A percentile compares a stretch with the other conserved stretches of the same genome.
phyloP scores from a whole-genome alignment of 2,797 vertebrate species.

The Botia kubotai region DNA sequence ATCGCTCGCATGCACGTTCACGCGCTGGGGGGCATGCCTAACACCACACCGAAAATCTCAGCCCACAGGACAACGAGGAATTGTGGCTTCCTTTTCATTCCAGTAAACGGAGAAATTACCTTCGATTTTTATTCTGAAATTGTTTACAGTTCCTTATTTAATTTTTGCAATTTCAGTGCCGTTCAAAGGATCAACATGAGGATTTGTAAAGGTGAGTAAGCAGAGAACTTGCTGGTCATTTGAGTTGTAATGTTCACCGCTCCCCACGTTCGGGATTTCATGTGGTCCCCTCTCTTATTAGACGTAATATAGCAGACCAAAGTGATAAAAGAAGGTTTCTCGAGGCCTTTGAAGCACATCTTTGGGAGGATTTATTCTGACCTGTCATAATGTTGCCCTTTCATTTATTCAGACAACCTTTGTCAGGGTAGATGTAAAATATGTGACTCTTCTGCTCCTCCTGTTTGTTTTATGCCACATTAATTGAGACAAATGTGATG shows the following conservation, averaged over 20 bases:
- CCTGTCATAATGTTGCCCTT: slow-evolving; percentile 42
- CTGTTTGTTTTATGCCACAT: slow-evolving; percentile 22
- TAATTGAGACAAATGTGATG: not conserved
- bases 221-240: not conserved
- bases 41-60: slow-evolving; percentile 4
- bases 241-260: slow-evolving; percentile 14
- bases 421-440: slow-evolving; percentile 36
- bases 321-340: slow-evolving; percentile 49
- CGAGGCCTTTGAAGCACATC: slow-evolving; percentile 45
- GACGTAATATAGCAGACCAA: slow-evolving; percentile 42
- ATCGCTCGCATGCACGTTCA: not conserved
- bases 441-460: slow-evolving; percentile 10
- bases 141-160: not conserved
- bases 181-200: not conserved
- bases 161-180: not conserved
- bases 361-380: slow-evolving; percentile 54
- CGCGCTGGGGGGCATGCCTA: slow-evolving; percentile 29
- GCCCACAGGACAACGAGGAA: slow-evolving; percentile 6
- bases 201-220: slow-evolving; percentile 31
- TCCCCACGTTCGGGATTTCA: slow-evolving; percentile 9
- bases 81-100: slow-evolving; percentile 1
- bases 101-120: not conserved
- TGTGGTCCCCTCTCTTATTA: slow-evolving; percentile 16
- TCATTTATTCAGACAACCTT: slow-evolving; percentile 38
- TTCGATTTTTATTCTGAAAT: not conserved